Base-by-base conservation (phyloP, 2,113 vertebrate species). In the Tricholaema leucomelas region DNA sequence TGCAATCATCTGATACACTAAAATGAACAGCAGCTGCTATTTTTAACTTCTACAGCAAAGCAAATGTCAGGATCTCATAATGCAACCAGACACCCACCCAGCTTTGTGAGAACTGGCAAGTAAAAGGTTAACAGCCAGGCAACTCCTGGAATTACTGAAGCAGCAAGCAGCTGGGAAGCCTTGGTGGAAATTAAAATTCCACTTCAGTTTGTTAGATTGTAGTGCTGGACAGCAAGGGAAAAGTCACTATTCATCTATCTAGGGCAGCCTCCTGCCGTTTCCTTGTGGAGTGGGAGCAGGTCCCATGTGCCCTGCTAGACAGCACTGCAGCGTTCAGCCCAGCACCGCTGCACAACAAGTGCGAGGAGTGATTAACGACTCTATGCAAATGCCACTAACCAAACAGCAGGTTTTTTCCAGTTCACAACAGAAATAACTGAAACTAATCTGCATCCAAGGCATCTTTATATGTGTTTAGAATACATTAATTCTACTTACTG, bases 1-100 rank as follows among this genome's bases (percentile, higher is more conserved):
- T 71, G 52, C 85, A 52, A 81, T 56, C 82, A 94, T 40, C 48
- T 28, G 44, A 94, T 90, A 73, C 0, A 7, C 81, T 48, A 76
- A 79, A 82, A 86, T 17, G 73, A 83, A 76, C 64, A 88, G 79
- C 91, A 79, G 90, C 93, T 85, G 92, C 94, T 96, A 89, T 94
- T 96, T 96, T 95, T 92, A 91, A 56, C 87, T 56, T 59, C 73
- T 9, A 35, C 33, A 42, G 63, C 71, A 61, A 84, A 88, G 50
- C 58, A 40, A 93, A 93, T 91, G 87, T 73, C 92, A 94, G 72
- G 46, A 63, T 73, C 44, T 58, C 50, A 5, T 56, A 71, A 70
- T 0, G 21, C 61, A 87, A 72, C 79, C 1, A 1, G 81, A 71
- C 64, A 92, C 54, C 10, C 56, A 58, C 28, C 27, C 88, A 61